A percentile compares a stretch with the other conserved stretches of the same genome.
Evolutionary conservation across 2,888 invertebrate genomes (phyloP).

Genomic region (Cryptus viduatorius): DNA sequence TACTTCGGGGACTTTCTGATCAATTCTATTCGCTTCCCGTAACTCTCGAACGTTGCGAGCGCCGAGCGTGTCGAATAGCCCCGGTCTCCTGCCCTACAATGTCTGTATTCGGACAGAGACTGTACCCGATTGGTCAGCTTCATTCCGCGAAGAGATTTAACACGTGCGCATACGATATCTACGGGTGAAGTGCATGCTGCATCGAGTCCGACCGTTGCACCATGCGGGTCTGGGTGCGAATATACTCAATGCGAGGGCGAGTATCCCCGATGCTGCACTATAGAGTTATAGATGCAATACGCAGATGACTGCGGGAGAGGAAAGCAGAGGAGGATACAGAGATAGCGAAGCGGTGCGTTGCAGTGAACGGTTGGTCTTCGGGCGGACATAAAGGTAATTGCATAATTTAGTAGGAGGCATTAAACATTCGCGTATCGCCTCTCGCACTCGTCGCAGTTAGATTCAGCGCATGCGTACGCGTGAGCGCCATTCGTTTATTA

Average conservation of each 20-base stretch:
- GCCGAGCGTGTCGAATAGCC: not conserved
- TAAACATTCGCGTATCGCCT: constrained; percentile 77
- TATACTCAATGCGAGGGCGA: constrained; percentile 31
- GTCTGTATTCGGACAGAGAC: not conserved
- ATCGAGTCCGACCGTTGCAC: constrained; percentile 7
- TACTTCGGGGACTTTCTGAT: not conserved
- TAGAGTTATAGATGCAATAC: constrained; percentile 47
- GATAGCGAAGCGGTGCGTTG: constrained; percentile 29
- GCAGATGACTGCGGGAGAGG: constrained; percentile 47
- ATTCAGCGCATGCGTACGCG: constrained; percentile 44
- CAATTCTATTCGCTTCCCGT: not conserved
- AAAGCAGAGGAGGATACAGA: constrained; percentile 36
- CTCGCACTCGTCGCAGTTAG: constrained; percentile 66
- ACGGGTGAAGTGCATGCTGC: not conserved
- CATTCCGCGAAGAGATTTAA: not conserved
- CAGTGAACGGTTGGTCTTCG: constrained; percentile 69
- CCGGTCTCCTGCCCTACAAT: not conserved
- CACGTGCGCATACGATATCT: constrained; percentile 13
- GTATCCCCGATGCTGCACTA: constrained; percentile 19
- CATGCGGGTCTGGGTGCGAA: constrained; percentile 23
- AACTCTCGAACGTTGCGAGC: not conserved
- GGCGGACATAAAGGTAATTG: constrained; percentile 80
- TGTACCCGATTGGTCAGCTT: not conserved
- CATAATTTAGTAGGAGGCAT: constrained; percentile 80
- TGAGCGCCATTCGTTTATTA: constrained; percentile 57